phyloP scores from a whole-genome alignment of 1,140 invertebrate genomes.

The Battus philenor region DNA sequence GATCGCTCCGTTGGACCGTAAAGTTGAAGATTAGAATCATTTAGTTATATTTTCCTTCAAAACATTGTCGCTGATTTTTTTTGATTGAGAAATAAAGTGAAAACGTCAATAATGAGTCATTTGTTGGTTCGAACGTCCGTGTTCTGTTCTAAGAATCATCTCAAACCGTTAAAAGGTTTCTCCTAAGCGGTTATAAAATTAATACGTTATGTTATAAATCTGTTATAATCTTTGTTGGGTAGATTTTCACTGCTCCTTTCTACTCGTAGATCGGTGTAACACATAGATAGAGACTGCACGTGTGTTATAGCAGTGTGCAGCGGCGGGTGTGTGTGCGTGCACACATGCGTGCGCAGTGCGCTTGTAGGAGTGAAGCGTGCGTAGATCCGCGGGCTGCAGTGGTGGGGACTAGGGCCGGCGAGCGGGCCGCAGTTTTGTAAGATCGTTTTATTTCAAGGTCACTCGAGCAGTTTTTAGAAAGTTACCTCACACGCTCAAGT shows the following conservation, averaged over 20 bases:
- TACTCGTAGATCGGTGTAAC: conserved; percentile 31
- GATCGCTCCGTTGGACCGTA: not conserved
- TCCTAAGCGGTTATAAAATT: not conserved
- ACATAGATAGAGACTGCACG: not conserved
- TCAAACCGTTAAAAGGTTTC: conserved; percentile 4
- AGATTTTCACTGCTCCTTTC: conserved; percentile 71
- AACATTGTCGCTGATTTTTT: not conserved
- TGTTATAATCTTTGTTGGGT: too few relatives aligned
- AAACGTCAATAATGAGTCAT: conserved; percentile 14
- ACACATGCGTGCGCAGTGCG: conserved; percentile 26
- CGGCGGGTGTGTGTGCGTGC: conserved; percentile 17
- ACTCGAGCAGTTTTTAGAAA: conserved; percentile 76
- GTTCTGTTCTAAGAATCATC: conserved; percentile 5
- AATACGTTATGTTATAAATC: too few relatives aligned
- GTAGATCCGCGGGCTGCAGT: conserved; percentile 53
- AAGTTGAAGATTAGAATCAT: not conserved
- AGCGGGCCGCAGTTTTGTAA: conserved; percentile 73
- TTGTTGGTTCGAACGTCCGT: conserved; percentile 3
- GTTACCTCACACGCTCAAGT: conserved; percentile 58
- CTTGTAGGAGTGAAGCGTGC: conserved; percentile 37
- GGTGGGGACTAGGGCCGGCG: conserved; percentile 56
- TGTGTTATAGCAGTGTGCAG: not conserved
- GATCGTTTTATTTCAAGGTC: conserved; percentile 76
- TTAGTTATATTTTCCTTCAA: conserved; percentile 7
- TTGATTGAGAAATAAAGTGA: not conserved